Conservation (phyloP, 2,888 invertebrate species). For the Hirtodrosophila duncani region DNA sequence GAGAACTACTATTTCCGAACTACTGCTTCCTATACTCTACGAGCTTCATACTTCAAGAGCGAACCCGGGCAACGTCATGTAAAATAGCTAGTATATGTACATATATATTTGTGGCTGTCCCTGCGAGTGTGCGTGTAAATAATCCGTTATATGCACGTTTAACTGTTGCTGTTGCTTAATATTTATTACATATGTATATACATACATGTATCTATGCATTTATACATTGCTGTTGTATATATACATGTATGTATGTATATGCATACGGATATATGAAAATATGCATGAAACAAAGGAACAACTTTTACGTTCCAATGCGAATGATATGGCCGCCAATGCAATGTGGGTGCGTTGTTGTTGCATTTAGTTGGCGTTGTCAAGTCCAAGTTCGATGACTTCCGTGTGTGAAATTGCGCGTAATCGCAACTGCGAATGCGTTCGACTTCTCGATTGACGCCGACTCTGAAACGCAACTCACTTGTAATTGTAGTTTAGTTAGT, state of each 20-base stretch:
- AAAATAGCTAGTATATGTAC: not conserved
- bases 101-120: not conserved
- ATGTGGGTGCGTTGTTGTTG: constrained; percentile 28
- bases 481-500: constrained; percentile 31
- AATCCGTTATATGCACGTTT: not conserved
- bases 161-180: no score
- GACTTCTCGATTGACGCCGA: no score
- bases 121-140: constrained; percentile 6
- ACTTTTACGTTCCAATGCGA: constrained; percentile 37
- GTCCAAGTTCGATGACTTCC: constrained; percentile 54
- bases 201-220: not conserved
- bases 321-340: constrained; percentile 47
- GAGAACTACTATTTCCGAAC: no score
- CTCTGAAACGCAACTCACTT: no score
- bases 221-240: not conserved
- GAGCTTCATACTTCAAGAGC: no score
- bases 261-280: constrained; percentile 10
- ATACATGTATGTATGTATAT: constrained; percentile 3
- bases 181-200: constrained; percentile 2
- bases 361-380: constrained; percentile 14
- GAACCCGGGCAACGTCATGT: not conserved
- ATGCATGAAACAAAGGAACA: constrained; percentile 50
- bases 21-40: no score
- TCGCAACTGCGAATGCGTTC: constrained; percentile 20
- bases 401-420: constrained; percentile 45